Base-by-base conservation (phyloP, 30 jellyfish, hydroid and myxozoan genomes). In the Aurelia aurita region DNA sequence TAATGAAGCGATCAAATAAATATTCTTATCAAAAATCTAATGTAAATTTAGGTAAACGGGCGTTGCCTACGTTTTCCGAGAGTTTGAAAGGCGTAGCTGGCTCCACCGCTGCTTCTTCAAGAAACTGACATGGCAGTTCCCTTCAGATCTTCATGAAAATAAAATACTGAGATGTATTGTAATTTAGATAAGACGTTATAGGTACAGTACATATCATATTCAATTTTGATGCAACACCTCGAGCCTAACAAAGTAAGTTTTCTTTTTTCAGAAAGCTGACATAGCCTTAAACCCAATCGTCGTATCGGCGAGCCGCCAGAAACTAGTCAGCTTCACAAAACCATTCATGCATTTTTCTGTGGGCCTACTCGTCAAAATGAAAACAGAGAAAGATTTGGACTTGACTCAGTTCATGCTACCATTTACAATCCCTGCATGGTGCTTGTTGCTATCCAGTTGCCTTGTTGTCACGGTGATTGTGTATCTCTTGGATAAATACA, bases 301-400 rank as follows among this genome's bases (percentile, higher is more conserved):
- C 47, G 84, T 81, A 7, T 81, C 91, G 3, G 91, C 91, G 25
- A 68, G 84, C 46, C 83, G 77, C 67, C 91, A 81, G 55, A 57
- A 39, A 47, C 3, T 15, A 46, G 15, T 81, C 23, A 81, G 84
- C 53, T 81, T 81, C 77, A 81, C 91, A 10, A 81, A 81, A 47
- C 91, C 91, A 26, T 81, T 81, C 75, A 81, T 81, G 91, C 91
- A 81, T 68, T 81, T 81, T 77, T 81, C 91, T 1, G 78, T 81
- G 15, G 91, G 84, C 47, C 64, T 81, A n/a, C 83, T 81, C 18
- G 91, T 68, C 54, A 67, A 58, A 28, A 67, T 58, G 69, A 68
- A 81, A 58, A 64, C 68, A 9, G 77, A 81, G 6, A 69, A 69
- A 47, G 91, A 81, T 23, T 74, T 68, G 18, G 84, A 68, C n/a